A percentile compares a stretch with the other conserved stretches of the same genome.
phyloP scores from a whole-genome alignment of 2,113 vertebrate genomes.

The Strix uralensis region DNA sequence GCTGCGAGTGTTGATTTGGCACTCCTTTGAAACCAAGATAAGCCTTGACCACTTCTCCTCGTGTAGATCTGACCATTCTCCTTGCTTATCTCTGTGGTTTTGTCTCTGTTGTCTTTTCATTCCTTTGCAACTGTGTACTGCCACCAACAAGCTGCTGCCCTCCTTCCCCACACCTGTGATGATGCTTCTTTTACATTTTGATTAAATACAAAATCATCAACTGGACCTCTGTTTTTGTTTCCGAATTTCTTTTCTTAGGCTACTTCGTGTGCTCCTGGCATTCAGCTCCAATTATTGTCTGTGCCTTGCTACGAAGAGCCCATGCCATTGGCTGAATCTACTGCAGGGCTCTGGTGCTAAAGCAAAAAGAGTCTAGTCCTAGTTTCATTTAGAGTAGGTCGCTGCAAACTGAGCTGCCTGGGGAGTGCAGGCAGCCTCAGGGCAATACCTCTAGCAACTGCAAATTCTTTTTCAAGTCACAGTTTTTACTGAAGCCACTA shows the following conservation, averaged over 20 bases:
- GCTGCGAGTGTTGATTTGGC: neutral
- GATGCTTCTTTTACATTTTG: neutral
- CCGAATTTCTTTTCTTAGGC: neutral
- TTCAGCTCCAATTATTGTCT: neutral
- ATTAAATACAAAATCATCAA: neutral
- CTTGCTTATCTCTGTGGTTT: neutral
- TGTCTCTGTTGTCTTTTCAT: neutral
- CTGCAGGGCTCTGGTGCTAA: neutral
- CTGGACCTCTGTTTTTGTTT: neutral
- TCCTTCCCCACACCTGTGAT: neutral
- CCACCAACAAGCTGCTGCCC: neutral
- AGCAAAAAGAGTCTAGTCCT: neutral
- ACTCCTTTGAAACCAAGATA: neutral
- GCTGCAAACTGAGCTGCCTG: neutral
- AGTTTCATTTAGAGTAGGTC: neutral
- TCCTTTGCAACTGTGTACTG: neutral
- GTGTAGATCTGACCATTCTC: neutral
- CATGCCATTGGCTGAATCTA: neutral
- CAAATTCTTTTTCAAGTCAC: neutral
- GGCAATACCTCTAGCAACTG: neutral
- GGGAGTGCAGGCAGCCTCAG: neutral
- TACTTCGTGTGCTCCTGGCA: rapidly evolving
- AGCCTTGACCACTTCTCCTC: neutral
- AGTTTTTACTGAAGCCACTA: neutral
- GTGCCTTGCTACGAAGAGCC: neutral